Percentiles rank a stretch among this genome's conserved stretches.
Evolutionary conservation across 2,888 invertebrate genomes (phyloP).

Genomic region (Agonopterix heracliana): DNA sequence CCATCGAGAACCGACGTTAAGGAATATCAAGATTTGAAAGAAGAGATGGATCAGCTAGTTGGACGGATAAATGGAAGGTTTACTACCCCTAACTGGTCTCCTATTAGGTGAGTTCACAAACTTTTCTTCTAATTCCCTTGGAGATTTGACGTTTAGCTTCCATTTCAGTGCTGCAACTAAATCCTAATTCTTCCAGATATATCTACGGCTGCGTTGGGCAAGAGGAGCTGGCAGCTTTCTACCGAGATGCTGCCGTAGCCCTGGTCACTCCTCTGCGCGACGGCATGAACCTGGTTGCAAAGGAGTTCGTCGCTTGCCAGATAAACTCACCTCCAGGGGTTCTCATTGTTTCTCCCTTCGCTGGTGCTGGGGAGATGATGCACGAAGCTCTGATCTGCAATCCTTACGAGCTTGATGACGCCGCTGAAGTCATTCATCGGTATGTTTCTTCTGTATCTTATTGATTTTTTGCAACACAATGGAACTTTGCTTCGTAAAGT

Average conservation of each 20-base stretch:
- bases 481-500: no score
- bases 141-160: neutral
- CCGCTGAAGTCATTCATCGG: constrained; percentile 90
- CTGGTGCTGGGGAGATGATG: constrained; percentile 96
- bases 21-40: constrained; percentile 92
- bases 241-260: constrained; percentile 90
- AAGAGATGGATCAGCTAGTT: constrained; percentile 93
- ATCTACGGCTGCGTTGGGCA: constrained; percentile 93
- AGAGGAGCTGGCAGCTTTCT: constrained; percentile 90
- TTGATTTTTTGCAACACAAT: no score
- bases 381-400: constrained; percentile 93
- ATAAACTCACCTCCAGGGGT: constrained; percentile 91
- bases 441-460: constrained; percentile 24
- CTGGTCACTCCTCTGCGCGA: constrained; percentile 91
- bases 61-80: constrained; percentile 92
- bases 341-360: constrained; percentile 91
- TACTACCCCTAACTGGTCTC: constrained; percentile 94
- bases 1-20: constrained; percentile 93
- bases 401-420: constrained; percentile 91
- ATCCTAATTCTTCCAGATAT: constrained; percentile 65
- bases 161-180: neutral
- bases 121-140: neutral
- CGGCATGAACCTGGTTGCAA: constrained; percentile 95
- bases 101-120: constrained; percentile 77
- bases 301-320: constrained; percentile 95